A percentile compares a stretch with the other conserved stretches of the same genome.
phyloP scores from a whole-genome alignment of 2,113 vertebrate genomes.

The Microcebus jonahi region DNA sequence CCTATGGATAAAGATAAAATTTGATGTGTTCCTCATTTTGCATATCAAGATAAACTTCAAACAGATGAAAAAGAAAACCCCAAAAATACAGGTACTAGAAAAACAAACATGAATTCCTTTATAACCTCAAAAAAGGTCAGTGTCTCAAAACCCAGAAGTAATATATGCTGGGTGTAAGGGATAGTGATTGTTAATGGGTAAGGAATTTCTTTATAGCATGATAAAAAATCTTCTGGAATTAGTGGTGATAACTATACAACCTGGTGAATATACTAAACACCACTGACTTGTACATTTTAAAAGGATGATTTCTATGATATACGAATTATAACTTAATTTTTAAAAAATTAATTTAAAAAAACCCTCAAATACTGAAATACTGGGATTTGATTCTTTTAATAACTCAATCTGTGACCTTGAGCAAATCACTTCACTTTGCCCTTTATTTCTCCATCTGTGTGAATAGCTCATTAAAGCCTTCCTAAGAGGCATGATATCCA shows the following conservation, averaged over 20 bases:
- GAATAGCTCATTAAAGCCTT: slow-evolving; percentile 31
- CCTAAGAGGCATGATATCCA: not conserved
- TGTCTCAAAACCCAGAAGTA: slow-evolving; percentile 32
- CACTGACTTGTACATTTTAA: not conserved
- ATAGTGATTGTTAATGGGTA: not conserved
- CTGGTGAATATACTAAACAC: not conserved
- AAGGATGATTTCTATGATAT: not conserved
- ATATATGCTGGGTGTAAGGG: not conserved
- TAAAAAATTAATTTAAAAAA: not conserved
- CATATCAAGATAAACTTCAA: slow-evolving; percentile 35
- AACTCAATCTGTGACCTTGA: slow-evolving; percentile 17
- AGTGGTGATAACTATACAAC: not conserved
- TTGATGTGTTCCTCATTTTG: slow-evolving; percentile 8
- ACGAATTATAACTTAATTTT: not conserved
- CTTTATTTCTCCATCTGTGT: slow-evolving; percentile 36
- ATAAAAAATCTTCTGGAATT: slow-evolving; percentile 33
- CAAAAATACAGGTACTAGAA: not conserved
- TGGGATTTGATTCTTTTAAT: slow-evolving; percentile 14
- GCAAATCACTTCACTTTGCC: slow-evolving; percentile 17
- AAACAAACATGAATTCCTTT: not conserved
- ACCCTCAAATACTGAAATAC: not conserved
- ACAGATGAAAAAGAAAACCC: not conserved
- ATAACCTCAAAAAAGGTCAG: not conserved
- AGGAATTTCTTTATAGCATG: not conserved
- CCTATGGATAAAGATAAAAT: slow-evolving; percentile 23